Percentiles rank a stretch among this genome's conserved stretches.
These are phyloP conservation scores for Pogonocherus hispidulus DNA, from an alignment of 2,888 invertebrate species.

Conservation along the genomic window DNA sequence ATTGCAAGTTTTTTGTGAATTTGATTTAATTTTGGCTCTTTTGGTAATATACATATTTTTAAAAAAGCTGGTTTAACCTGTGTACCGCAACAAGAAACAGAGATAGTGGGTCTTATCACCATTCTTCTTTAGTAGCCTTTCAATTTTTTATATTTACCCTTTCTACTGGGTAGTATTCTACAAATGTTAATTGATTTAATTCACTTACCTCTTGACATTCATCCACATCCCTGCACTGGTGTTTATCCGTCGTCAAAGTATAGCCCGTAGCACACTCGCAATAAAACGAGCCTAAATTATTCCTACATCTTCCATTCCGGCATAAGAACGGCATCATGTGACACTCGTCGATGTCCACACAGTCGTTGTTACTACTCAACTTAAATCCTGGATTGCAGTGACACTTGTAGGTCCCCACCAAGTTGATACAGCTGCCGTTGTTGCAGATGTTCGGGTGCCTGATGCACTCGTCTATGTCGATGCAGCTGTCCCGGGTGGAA, in stretches of 20 bases:
- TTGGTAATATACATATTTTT: no score
- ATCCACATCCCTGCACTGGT: slow-evolving; percentile 85
- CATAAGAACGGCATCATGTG: slow-evolving; percentile 87
- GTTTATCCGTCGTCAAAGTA: slow-evolving; percentile 79
- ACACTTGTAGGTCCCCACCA: slow-evolving; percentile 79
- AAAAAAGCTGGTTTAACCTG: no score
- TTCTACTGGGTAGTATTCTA: no score
- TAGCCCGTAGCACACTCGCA: slow-evolving; percentile 89
- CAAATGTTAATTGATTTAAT: no score
- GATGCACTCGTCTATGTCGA: slow-evolving; percentile 82
- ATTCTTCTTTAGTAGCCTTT: no score
- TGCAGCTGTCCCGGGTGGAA: slow-evolving; percentile 75
- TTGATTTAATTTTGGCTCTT: no score
- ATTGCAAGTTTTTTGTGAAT: no score
- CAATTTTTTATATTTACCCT: no score
- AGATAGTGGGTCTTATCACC: no score
- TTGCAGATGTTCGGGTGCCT: slow-evolving; percentile 82
- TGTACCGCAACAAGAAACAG: no score
- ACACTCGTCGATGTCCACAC: slow-evolving; percentile 88
- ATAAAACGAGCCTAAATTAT: slow-evolving; percentile 83
- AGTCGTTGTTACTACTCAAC: slow-evolving; percentile 83
- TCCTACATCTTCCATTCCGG: slow-evolving; percentile 86
- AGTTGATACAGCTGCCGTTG: slow-evolving; percentile 83
- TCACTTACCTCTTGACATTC: slow-evolving; percentile 80
- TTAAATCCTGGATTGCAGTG: slow-evolving; percentile 84